Conservation (phyloP, 2,888 invertebrate species). For the Hypselothyrea guttata region DNA sequence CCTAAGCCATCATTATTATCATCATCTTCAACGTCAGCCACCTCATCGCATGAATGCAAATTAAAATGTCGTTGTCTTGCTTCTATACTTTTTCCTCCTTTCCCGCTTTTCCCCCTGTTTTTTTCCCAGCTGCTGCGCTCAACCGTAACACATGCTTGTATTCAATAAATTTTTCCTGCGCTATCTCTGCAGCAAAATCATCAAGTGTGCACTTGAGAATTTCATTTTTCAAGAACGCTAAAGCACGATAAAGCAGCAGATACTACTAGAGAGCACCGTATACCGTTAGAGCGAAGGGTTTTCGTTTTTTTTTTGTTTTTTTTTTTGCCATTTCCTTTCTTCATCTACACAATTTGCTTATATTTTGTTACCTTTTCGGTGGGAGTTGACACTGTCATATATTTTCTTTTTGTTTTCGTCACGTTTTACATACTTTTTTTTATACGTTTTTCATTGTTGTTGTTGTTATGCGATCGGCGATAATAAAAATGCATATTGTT, state of each 20-base stretch:
- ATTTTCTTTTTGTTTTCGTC: slow-evolving; percentile 65
- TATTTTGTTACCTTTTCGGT: slow-evolving; percentile 52
- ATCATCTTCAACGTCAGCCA: neutral
- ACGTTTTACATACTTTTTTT: slow-evolving; percentile 51
- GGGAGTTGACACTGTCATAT: slow-evolving; percentile 12
- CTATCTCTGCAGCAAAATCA: slow-evolving; percentile 52
- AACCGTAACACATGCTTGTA: slow-evolving; percentile 31
- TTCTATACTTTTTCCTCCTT: slow-evolving; percentile 12
- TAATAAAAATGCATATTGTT: slow-evolving; percentile 54
- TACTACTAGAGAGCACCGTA: slow-evolving; percentile 6
- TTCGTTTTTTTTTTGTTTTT: too few species aligned
- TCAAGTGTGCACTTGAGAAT: slow-evolving; percentile 54
- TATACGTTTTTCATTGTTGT: slow-evolving; percentile 10
- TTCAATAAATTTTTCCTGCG: slow-evolving; percentile 55
- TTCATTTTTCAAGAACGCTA: slow-evolving; percentile 46
- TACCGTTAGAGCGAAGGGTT: slow-evolving; percentile 4
- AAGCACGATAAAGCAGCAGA: slow-evolving; percentile 18
- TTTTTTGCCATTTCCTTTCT: slow-evolving; percentile 22
- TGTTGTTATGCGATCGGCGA: slow-evolving; percentile 51
- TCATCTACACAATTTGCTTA: slow-evolving; percentile 34
- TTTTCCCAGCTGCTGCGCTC: too few species aligned
- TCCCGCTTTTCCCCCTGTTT: neutral
- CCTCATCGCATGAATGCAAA: slow-evolving; percentile 11
- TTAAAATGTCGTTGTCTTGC: slow-evolving; percentile 38
- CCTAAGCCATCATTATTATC: slow-evolving; percentile 27